These are phyloP conservation scores for Miopithecus talapoin DNA, from an alignment of 2,797 vertebrate genomes.

Conservation along the genomic window DNA sequence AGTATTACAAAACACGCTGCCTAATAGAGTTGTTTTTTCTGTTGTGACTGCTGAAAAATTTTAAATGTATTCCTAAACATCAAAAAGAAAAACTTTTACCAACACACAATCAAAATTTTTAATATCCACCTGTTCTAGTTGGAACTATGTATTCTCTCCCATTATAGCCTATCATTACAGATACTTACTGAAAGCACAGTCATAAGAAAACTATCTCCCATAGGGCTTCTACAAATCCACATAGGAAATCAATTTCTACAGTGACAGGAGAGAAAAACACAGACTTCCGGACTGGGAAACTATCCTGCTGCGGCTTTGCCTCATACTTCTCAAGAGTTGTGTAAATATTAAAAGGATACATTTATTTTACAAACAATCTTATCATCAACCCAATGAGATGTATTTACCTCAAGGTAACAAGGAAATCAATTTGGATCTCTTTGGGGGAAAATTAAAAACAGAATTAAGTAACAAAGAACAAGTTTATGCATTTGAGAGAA, in stretches of 20 bases:
- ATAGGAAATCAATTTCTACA: constrained; percentile 74
- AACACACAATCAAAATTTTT: constrained; percentile 49
- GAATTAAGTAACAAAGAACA: constrained; percentile 41
- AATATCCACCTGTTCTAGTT: constrained; percentile 61
- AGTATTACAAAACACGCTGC: constrained; percentile 21
- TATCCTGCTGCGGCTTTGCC: constrained; percentile 40
- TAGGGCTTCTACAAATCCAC: constrained; percentile 61
- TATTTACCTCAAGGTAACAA: constrained; percentile 34
- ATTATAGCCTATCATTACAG: constrained; percentile 51
- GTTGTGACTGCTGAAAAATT: constrained; percentile 48
- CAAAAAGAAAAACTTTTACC: constrained; percentile 30
- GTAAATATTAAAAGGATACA: constrained; percentile 61
- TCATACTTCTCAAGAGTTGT: constrained; percentile 38
- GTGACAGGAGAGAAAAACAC: constrained; percentile 69
- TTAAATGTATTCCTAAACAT: constrained; percentile 35
- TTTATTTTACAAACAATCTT: constrained; percentile 31
- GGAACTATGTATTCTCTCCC: not conserved
- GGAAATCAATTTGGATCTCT: constrained; percentile 38
- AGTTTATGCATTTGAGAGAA: constrained; percentile 9
- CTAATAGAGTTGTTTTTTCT: constrained; percentile 35
- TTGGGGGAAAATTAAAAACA: constrained; percentile 20
- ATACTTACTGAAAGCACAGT: constrained; percentile 51
- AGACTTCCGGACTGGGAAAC: constrained; percentile 34
- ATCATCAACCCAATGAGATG: constrained; percentile 25
- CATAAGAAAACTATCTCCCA: constrained; percentile 64